Conservation (phyloP, 2,797 vertebrate genomes). For the Craterocephalus amniculus region DNA sequence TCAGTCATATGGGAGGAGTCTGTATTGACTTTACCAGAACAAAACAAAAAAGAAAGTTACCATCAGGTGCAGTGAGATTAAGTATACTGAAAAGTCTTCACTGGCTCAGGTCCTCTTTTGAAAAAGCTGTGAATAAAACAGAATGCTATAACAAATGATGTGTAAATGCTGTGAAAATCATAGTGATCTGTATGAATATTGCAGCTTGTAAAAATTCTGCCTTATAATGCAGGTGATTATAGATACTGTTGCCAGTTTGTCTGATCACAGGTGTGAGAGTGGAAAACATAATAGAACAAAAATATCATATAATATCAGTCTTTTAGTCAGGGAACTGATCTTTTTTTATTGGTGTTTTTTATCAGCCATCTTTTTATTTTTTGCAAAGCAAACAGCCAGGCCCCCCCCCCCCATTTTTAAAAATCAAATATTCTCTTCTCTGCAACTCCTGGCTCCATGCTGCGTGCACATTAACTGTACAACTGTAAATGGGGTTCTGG, state of each 20-base stretch:
- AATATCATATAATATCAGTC: neutral
- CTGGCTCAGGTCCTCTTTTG: neutral
- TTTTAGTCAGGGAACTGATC: neutral
- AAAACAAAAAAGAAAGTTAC: neutral
- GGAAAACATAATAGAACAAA: constrained; percentile 3
- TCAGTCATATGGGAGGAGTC: neutral
- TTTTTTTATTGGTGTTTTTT: too few species aligned
- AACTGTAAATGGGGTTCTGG: too few species aligned
- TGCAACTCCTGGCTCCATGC: too few species aligned
- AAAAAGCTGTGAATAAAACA: constrained; percentile 6
- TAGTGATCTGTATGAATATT: constrained; percentile 4
- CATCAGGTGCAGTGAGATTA: too few species aligned
- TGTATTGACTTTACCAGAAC: neutral
- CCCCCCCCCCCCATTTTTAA: too few species aligned
- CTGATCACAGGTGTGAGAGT: neutral
- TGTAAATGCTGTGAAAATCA: neutral
- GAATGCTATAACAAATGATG: constrained; percentile 1
- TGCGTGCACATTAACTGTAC: too few species aligned
- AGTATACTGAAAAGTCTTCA: too few species aligned
- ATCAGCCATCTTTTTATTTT: too few species aligned
- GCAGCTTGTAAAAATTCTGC: constrained; percentile 2
- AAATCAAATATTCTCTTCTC: too few species aligned
- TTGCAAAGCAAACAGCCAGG: too few species aligned
- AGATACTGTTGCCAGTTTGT: neutral
- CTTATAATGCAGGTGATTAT: constrained; percentile 1